Evolutionary conservation across 2,113 vertebrate genomes (phyloP).

Genomic region (Rhizomys pruinosus): DNA sequence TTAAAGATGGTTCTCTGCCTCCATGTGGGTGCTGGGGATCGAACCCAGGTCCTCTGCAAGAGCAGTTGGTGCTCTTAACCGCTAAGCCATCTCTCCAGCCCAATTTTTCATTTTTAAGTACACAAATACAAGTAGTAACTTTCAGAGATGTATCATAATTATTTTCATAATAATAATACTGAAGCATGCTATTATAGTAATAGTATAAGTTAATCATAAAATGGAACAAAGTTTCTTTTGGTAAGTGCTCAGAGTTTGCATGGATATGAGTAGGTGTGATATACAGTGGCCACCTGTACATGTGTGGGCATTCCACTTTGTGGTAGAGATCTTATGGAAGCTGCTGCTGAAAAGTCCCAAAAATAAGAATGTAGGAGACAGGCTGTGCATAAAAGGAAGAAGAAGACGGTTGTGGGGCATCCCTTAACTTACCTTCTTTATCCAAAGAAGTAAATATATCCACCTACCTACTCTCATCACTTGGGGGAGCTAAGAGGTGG

Average conservation of each 20-base stretch:
- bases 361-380: not conserved
- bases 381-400: not conserved
- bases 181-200: not conserved
- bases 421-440: not conserved
- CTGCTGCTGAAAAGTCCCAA: not conserved
- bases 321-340: not conserved
- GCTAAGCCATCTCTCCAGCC: not conserved
- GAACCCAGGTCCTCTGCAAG: too few relatives aligned
- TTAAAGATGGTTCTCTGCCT: too few relatives aligned
- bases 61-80: too few relatives aligned
- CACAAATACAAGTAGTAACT: not conserved
- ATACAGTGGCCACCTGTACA: not conserved
- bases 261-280: not conserved
- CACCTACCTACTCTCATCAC: not conserved
- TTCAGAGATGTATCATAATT: not conserved
- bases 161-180: constrained; percentile 3
- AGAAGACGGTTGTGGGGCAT: too few relatives aligned
- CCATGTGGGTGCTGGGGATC: too few relatives aligned
- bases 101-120: not conserved
- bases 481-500: not conserved
- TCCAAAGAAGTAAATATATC: not conserved
- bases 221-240: not conserved
- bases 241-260: not conserved
- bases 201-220: not conserved
- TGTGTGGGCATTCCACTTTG: not conserved